Evolutionary conservation across 1,140 invertebrate species (phyloP).

Genomic region (Amyelois transitella): DNA sequence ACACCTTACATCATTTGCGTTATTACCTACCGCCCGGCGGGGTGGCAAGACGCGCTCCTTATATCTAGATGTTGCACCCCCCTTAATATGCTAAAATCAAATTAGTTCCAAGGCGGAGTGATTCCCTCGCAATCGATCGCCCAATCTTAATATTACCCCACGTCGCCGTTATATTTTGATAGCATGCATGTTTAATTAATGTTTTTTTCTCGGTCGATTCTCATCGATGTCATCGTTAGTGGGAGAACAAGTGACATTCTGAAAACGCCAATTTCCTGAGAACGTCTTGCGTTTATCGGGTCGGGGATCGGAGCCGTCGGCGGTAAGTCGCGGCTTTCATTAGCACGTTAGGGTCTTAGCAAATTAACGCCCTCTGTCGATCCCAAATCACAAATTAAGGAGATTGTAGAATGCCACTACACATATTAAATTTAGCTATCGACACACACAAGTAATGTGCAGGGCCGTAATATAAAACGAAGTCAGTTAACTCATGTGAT

Average conservation of each 20-base stretch:
- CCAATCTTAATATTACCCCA: constrained; percentile 44
- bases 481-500: no score
- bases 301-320: constrained; percentile 50
- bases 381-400: neutral
- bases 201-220: neutral
- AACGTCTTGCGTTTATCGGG: constrained; percentile 57
- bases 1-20: constrained; percentile 72
- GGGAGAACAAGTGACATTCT: constrained; percentile 33
- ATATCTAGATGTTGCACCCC: constrained; percentile 56
- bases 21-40: constrained; percentile 42
- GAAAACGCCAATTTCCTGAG: constrained; percentile 64
- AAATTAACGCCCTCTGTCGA: constrained; percentile 62
- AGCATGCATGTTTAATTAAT: constrained; percentile 16
- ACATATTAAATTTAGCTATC: no score
- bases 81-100: constrained; percentile 74
- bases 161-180: constrained; percentile 17
- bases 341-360: constrained; percentile 58
- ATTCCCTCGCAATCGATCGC: constrained; percentile 60
- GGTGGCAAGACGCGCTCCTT: constrained; percentile 65
- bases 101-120: constrained; percentile 69
- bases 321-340: constrained; percentile 63
- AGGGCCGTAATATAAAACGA: no score
- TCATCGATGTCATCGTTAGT: constrained; percentile 31
- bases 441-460: no score
- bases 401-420: neutral